phyloP scores from a whole-genome alignment of 1,140 invertebrate species.

The Pararge aegeria region DNA sequence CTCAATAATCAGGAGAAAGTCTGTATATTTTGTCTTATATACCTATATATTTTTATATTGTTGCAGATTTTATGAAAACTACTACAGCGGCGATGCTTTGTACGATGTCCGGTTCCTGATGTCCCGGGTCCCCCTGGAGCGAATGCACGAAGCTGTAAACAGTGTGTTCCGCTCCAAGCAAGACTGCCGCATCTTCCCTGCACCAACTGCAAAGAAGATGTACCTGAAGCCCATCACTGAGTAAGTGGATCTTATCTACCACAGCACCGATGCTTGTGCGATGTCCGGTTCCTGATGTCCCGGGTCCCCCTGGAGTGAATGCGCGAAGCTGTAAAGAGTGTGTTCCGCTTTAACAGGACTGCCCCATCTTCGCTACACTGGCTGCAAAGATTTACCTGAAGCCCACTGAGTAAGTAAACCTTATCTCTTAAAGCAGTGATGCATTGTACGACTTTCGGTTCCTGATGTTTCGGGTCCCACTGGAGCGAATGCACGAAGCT shows the following conservation, averaged over 20 bases:
- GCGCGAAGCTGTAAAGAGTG: constrained; percentile 44
- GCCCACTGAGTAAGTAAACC: too few relatives aligned
- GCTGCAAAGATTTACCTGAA: too few relatives aligned
- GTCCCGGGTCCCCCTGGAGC: constrained; percentile 50
- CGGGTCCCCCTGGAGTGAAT: constrained; percentile 51
- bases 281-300: constrained; percentile 66
- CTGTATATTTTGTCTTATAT: too few relatives aligned
- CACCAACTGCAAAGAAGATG: constrained; percentile 32
- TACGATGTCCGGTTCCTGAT: constrained; percentile 70
- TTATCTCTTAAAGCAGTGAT: too few relatives aligned
- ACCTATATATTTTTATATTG: constrained; percentile 15
- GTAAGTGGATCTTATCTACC: constrained; percentile 41
- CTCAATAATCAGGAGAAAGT: too few relatives aligned
- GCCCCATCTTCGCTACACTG: too few relatives aligned
- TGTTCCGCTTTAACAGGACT: constrained; percentile 23
- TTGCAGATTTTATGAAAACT: constrained; percentile 75
- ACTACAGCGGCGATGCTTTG: constrained; percentile 73
- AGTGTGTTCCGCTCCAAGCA: constrained; percentile 31
- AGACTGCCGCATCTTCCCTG: constrained; percentile 60
- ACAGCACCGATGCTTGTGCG: constrained; percentile 75
- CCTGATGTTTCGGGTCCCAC: too few relatives aligned
- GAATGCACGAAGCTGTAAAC: constrained; percentile 52
- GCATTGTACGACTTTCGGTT: too few relatives aligned
- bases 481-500: too few relatives aligned
- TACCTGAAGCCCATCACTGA: constrained; percentile 36